Conservation (phyloP, 2,113 vertebrate species). For the Corythornis madagascariensis region DNA sequence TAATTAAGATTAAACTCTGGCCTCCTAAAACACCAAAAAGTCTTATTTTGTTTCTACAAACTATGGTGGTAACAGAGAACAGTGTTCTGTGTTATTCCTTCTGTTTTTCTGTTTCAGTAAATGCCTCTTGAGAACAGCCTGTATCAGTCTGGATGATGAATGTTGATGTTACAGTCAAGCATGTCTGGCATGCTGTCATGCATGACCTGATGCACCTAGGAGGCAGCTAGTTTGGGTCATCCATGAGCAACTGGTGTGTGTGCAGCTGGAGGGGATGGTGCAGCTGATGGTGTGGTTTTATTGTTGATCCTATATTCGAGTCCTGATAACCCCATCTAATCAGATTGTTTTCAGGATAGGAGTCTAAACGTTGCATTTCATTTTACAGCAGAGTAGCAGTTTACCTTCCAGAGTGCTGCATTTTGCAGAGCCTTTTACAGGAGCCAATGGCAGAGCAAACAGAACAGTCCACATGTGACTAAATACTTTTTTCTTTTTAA, state of each 20-base stretch:
- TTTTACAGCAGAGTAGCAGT: background rate
- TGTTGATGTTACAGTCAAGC: background rate
- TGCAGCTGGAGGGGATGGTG: background rate
- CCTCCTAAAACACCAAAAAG: background rate
- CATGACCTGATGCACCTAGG: background rate
- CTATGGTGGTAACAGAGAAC: background rate
- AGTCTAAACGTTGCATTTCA: background rate
- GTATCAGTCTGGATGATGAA: background rate
- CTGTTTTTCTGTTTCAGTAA: background rate
- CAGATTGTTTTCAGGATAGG: background rate
- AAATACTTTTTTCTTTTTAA: background rate
- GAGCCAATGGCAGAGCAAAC: background rate
- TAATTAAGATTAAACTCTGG: background rate
- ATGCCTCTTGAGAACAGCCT: background rate
- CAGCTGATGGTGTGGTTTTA: background rate
- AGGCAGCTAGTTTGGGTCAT: background rate
- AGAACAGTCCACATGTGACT: background rate
- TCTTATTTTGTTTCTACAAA: background rate
- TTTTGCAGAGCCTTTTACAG: background rate
- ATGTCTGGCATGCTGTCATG: rapidly evolving
- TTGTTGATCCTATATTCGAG: background rate
- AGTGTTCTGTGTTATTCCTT: background rate
- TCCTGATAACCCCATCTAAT: background rate
- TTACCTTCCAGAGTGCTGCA: background rate
- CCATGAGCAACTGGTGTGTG: background rate